Evolutionary conservation across 2,888 invertebrate genomes (phyloP), one percentile per base, ranked within the genome.

Genomic region (Noctua comes): DNA sequence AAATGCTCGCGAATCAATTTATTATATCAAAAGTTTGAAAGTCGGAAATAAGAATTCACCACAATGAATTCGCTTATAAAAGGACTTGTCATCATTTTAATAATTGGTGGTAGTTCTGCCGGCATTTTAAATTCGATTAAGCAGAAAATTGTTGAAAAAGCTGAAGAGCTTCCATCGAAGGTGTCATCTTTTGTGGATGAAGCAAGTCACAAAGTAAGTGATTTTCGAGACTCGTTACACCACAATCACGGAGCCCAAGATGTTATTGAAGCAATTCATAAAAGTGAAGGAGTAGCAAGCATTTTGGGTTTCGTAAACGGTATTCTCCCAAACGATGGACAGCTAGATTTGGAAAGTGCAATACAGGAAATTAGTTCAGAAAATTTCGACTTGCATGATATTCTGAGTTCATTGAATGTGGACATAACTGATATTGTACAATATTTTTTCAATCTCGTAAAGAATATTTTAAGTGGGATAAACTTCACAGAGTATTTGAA

Each of bases 401-500:
- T 68, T 27, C 27, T 68, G n/a, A 68, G 13, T 13, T 68, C n/a
- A 13, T 10, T 68, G 27, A 4, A 31, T 24, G 11, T 31, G 27
- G 11, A 27, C 27, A 3, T 68, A 27, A 21, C 11, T 68, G 27
- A 68, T 48, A 13, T 0, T 68, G 27, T 31, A 10, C 68, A 46
- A 21, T 4, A 31, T 21, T 13, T 68, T 8, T 46, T 48, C 21
- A 31, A 27, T 31, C 3, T 68, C 21, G 6, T 21, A 18, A 68
- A 21, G 40, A 40, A 66, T 4, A 18, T 66, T n/a, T n/a, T 66
- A 24, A 36, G 64, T 1, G 11, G 48, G 27, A 1, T 43, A 18
- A n/a, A 36, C 13, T 16, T 66, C 18, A 51, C 27, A 1, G 57
- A 83, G 5, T 64, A 13, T 65, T 36, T 84, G 13, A 78, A 16